Evolutionary conservation across 2,113 vertebrate genomes (phyloP).

Genomic region (Mobula hypostoma): DNA sequence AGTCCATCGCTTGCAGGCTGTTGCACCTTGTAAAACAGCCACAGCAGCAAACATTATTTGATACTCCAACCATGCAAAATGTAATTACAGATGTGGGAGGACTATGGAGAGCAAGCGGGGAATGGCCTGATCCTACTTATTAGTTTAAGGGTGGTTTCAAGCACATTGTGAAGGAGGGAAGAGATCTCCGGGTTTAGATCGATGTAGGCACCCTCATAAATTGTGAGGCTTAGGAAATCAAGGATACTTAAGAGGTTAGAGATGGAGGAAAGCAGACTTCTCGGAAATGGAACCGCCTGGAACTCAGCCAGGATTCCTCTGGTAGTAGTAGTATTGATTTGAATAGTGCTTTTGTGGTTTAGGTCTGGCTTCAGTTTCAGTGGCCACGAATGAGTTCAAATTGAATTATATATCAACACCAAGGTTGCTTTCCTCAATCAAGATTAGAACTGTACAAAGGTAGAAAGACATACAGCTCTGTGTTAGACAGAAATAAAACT

Average conservation of each 20-base stretch:
- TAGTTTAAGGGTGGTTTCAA: background rate
- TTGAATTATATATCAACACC: background rate
- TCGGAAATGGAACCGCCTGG: background rate
- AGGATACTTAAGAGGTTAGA: background rate
- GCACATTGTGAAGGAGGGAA: background rate
- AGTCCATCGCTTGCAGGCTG: no score
- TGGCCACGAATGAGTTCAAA: background rate
- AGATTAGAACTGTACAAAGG: background rate
- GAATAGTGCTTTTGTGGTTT: slow-evolving; percentile 7
- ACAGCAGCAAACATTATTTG: no score
- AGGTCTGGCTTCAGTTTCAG: background rate
- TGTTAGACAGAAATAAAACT: background rate
- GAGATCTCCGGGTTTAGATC: background rate
- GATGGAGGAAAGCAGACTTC: background rate
- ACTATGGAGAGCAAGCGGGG: no score
- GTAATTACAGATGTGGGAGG: no score
- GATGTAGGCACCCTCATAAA: background rate
- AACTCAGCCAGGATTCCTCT: background rate
- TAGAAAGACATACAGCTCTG: background rate
- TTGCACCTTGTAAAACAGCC: no score
- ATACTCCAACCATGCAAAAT: no score
- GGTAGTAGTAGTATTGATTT: background rate
- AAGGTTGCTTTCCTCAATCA: background rate
- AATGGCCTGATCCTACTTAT: no score
- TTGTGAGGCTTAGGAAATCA: background rate